phyloP scores from a whole-genome alignment of 2,888 invertebrate genomes.

The Pandemis corylana region DNA sequence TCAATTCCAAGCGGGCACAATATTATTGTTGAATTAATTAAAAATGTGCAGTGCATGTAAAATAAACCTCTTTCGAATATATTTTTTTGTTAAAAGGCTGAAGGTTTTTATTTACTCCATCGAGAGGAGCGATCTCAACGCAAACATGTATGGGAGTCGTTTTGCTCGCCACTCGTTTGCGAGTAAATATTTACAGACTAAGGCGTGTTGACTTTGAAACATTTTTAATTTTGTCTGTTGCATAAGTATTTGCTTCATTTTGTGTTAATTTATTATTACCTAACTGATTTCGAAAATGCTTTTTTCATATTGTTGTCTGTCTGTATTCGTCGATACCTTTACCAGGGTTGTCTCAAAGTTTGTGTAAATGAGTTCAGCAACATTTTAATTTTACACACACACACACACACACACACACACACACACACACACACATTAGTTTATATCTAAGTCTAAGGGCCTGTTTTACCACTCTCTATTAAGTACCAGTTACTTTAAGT shows the following conservation, averaged over 20 bases:
- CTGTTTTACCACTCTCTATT: too few species aligned
- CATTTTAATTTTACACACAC: too few species aligned
- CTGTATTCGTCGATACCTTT: too few species aligned
- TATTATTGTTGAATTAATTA: not conserved
- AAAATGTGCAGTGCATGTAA: not conserved
- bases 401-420: too few species aligned
- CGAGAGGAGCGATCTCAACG: slow-evolving; percentile 30
- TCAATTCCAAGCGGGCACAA: not conserved
- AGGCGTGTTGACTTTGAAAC: slow-evolving; percentile 8
- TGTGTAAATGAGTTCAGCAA: too few species aligned
- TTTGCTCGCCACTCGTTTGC: slow-evolving; percentile 21
- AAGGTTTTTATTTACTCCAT: slow-evolving; percentile 25
- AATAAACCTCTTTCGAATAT: not conserved
- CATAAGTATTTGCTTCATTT: not conserved
- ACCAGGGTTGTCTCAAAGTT: too few species aligned
- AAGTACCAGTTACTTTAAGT: too few species aligned
- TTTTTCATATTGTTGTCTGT: too few species aligned
- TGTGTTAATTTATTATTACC: not conserved
- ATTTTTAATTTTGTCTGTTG: slow-evolving; percentile 18
- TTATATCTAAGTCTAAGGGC: too few species aligned
- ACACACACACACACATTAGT: too few species aligned
- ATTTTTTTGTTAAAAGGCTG: slow-evolving; percentile 17
- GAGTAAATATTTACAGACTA: slow-evolving; percentile 8
- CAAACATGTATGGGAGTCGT: slow-evolving; percentile 25
- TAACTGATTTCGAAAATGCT: too few species aligned